Percentiles rank a stretch among this genome's conserved stretches.
These are phyloP conservation scores for Caracal caracal DNA, from an alignment of 2,113 vertebrate genomes.

Conservation along the genomic window DNA sequence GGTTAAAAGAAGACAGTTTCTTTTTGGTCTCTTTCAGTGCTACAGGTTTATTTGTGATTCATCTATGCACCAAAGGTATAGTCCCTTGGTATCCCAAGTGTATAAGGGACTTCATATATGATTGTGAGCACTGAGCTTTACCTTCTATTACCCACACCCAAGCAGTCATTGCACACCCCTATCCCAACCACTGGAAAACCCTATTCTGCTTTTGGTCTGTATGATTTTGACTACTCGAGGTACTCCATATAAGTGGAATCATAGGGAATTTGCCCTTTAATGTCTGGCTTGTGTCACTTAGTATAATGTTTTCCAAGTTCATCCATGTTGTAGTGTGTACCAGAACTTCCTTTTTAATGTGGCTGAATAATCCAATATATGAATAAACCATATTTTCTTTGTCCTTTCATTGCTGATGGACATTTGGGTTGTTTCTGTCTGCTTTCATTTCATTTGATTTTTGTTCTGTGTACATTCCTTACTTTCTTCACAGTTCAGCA, in stretches of 20 bases:
- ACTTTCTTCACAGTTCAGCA: not conserved
- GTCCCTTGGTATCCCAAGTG: not conserved
- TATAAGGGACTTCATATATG: not conserved
- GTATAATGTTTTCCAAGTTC: not conserved
- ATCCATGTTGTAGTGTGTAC: not conserved
- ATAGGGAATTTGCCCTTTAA: not conserved
- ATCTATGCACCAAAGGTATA: not conserved
- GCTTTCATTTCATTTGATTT: constrained; percentile 20
- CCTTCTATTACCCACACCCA: not conserved
- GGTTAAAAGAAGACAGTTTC: not conserved
- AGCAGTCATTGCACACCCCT: not conserved
- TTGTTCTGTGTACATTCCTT: constrained; percentile 4
- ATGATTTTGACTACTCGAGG: not conserved
- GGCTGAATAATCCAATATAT: not conserved
- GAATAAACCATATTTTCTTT: not conserved
- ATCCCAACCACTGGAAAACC: not conserved
- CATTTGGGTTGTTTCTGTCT: not conserved
- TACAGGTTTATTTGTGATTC: not conserved
- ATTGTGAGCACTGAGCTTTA: not conserved
- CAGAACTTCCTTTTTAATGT: constrained; percentile 12
- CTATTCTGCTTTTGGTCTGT: not conserved
- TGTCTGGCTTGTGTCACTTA: not conserved
- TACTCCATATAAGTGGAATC: not conserved
- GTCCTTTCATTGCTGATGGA: not conserved
- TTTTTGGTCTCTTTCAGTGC: not conserved